phyloP scores from a whole-genome alignment of 2,797 vertebrate species.

The Eulemur albifrons region DNA sequence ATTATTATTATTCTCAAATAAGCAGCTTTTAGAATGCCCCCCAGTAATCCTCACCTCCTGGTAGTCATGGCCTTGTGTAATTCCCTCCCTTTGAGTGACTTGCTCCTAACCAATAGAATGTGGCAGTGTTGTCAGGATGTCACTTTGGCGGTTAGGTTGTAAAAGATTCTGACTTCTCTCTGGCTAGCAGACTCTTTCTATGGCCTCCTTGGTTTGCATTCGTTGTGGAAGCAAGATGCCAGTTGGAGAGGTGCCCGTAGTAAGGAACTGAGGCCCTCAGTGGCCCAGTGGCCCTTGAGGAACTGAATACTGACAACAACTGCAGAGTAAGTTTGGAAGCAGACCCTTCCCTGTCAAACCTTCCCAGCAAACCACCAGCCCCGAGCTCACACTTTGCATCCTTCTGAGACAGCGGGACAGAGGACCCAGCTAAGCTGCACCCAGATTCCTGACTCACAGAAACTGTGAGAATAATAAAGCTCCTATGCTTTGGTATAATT shows the following conservation, averaged over 20 bases:
- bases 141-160: neutral
- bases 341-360: neutral
- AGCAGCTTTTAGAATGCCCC: neutral
- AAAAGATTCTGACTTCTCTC: neutral
- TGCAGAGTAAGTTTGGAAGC: neutral
- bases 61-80: neutral
- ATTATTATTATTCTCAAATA: neutral
- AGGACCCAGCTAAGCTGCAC: neutral
- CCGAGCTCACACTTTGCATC: neutral
- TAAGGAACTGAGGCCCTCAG: neutral
- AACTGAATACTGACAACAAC: neutral
- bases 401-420: neutral
- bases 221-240: neutral
- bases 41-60: neutral
- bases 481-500: neutral
- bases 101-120: neutral
- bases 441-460: neutral
- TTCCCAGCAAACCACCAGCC: neutral
- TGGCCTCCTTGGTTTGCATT: neutral
- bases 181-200: neutral
- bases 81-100: neutral
- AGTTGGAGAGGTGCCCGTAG: too few species aligned
- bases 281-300: neutral
- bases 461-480: neutral
- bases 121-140: neutral